These are phyloP conservation scores for Brachypteracias leptosomus DNA, from an alignment of 2,113 vertebrate genomes.

Conservation along the genomic window DNA sequence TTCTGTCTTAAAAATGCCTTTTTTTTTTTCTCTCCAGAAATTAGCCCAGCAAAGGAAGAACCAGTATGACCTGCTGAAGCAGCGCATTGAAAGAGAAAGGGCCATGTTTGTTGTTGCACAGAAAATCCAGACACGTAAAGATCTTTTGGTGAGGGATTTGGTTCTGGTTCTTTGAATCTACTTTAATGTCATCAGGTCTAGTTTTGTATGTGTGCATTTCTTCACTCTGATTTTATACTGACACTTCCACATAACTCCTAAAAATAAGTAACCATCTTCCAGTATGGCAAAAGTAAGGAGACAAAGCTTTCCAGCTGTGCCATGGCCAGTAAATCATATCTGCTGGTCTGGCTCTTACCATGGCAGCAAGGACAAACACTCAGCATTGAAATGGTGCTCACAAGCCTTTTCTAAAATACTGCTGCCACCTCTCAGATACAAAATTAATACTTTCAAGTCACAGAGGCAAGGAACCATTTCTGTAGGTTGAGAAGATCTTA, in stretches of 20 bases:
- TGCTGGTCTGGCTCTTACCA: background rate
- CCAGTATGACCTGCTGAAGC: constrained; percentile 86
- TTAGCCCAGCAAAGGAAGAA: constrained; percentile 81
- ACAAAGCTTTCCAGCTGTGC: background rate
- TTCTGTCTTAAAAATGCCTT: background rate
- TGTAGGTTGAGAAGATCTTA: constrained; percentile 28
- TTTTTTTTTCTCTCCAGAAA: constrained; percentile 69
- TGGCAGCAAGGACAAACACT: background rate
- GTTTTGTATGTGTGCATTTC: background rate
- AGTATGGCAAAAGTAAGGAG: background rate
- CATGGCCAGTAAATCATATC: background rate
- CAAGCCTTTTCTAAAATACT: background rate
- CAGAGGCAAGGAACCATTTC: constrained; percentile 29
- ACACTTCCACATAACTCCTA: background rate
- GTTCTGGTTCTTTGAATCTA: background rate
- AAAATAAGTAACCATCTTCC: background rate
- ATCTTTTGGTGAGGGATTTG: constrained; percentile 85
- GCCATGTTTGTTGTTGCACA: constrained; percentile 89
- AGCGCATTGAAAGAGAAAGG: constrained; percentile 92
- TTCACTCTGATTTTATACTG: background rate
- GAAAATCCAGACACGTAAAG: constrained; percentile 95
- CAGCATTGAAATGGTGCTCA: background rate
- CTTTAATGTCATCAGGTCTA: background rate
- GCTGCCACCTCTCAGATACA: background rate
- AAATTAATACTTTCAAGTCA: constrained; percentile 6